Conservation (phyloP, 2,113 vertebrate species). For the Pomatostomus ruficeps region DNA sequence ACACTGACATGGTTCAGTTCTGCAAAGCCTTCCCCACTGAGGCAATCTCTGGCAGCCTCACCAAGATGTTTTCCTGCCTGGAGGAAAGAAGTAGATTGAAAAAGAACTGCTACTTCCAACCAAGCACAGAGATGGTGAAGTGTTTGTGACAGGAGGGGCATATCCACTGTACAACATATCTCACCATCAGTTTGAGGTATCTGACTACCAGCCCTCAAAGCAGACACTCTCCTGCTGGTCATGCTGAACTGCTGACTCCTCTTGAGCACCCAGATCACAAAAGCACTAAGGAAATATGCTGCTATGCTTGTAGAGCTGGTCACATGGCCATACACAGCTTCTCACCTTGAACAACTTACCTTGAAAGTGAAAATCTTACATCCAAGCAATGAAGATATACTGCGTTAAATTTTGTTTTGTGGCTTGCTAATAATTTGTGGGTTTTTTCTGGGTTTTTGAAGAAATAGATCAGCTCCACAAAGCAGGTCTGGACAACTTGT, state of each 20-base stretch:
- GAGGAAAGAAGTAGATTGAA: background rate
- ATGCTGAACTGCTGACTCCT: background rate
- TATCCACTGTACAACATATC: background rate
- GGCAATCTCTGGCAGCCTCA: background rate
- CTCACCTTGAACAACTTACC: background rate
- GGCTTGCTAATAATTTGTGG: background rate
- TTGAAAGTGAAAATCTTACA: background rate
- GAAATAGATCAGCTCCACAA: background rate
- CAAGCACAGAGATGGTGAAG: background rate
- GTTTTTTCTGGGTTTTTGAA: background rate
- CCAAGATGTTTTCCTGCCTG: background rate
- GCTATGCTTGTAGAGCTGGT: background rate
- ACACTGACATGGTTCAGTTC: background rate
- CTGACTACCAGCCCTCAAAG: background rate
- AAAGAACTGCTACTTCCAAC: background rate
- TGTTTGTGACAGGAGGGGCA: background rate
- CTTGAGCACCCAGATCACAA: background rate
- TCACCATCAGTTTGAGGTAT: background rate
- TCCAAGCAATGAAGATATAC: background rate
- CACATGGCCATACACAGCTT: background rate
- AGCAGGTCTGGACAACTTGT: background rate
- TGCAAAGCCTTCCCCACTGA: background rate
- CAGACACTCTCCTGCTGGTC: background rate
- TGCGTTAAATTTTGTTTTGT: background rate
- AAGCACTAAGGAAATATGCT: background rate